These are phyloP conservation scores for Helicorthomorpha holstii DNA, from an alignment of 1,140 invertebrate genomes.

Conservation along the genomic window DNA sequence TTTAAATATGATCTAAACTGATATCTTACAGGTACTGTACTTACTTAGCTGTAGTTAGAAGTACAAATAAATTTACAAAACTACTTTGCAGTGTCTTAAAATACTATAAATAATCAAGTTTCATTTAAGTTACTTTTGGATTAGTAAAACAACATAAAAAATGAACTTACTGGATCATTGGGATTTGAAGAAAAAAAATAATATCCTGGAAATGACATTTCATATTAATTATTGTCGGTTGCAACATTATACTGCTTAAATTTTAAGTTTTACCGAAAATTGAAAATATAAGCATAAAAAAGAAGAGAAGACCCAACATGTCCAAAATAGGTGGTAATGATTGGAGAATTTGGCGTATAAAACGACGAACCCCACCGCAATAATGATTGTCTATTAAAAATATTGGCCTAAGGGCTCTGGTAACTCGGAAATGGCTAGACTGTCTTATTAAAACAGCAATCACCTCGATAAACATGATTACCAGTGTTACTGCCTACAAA, in stretches of 20 bases:
- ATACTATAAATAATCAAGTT: conserved; percentile 28
- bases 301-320: conserved; percentile 66
- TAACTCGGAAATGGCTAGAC: conserved; percentile 70
- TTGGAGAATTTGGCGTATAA: conserved; percentile 43
- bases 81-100: conserved; percentile 60
- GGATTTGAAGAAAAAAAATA: conserved; percentile 54
- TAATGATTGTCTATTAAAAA: conserved; percentile 77
- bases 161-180: conserved; percentile 37
- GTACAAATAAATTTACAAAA: conserved; percentile 75
- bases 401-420: conserved; percentile 68
- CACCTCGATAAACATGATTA: conserved; percentile 71
- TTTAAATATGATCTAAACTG: neutral
- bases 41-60: conserved; percentile 83
- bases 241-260: neutral
- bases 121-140: neutral
- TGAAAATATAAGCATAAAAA: conserved; percentile 70
- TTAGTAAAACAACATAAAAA: conserved; percentile 5
- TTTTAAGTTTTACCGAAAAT: conserved; percentile 32
- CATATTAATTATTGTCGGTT: conserved; percentile 1
- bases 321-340: conserved; percentile 74
- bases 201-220: conserved; percentile 35
- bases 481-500: conserved; percentile 50
- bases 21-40: conserved; percentile 19
- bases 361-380: conserved; percentile 42
- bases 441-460: conserved; percentile 62